Conservation (phyloP, 2,888 invertebrate species). For the Lasioglossum malachurum region DNA sequence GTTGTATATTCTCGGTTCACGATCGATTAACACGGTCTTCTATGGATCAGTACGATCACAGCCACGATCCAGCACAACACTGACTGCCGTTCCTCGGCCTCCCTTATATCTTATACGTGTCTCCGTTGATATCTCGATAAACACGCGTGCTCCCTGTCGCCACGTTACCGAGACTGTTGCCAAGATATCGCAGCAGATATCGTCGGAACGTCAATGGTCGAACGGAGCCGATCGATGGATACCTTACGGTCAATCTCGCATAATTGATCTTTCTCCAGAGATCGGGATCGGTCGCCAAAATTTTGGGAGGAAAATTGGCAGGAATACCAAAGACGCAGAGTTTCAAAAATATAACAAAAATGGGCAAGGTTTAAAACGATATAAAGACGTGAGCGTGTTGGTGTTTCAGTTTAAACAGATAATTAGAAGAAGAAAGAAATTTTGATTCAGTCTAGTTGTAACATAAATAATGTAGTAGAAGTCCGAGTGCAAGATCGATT, state of each 20-base stretch:
- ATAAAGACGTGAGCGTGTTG: too few species aligned
- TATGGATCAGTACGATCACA: constrained; percentile 21
- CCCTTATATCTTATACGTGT: constrained; percentile 65
- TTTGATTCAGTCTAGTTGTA: too few species aligned
- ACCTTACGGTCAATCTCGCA: background rate
- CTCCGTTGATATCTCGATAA: constrained; percentile 65
- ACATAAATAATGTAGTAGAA: background rate
- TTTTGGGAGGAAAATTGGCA: background rate
- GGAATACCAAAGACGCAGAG: background rate
- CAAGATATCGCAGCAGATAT: constrained; percentile 33
- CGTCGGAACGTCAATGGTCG: background rate
- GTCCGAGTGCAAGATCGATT: constrained; percentile 34
- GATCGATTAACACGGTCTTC: background rate
- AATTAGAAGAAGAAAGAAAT: too few species aligned
- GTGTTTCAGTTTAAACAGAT: too few species aligned
- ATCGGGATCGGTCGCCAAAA: background rate
- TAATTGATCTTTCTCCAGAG: background rate
- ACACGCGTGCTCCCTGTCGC: constrained; percentile 25
- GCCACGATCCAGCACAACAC: constrained; percentile 48
- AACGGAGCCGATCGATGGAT: background rate
- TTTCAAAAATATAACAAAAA: background rate
- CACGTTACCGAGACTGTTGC: background rate
- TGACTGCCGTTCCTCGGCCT: constrained; percentile 41
- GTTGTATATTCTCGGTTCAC: background rate
- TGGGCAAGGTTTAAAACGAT: too few species aligned